Base-by-base conservation (phyloP, 2,113 vertebrate species). In the Stigmatopora argus region DNA sequence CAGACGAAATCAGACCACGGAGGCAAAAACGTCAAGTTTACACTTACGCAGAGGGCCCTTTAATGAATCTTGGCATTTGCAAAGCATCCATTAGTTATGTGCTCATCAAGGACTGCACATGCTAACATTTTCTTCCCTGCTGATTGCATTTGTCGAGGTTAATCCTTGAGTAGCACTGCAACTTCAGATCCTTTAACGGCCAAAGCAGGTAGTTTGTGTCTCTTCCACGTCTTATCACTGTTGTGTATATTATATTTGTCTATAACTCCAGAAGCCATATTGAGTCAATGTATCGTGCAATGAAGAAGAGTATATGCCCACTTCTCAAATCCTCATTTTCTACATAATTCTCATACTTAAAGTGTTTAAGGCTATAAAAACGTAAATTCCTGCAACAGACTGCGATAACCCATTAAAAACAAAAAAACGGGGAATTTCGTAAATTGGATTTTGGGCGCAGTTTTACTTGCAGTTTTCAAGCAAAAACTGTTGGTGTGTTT, bases 231-330 rank as follows among this genome's bases (percentile, higher is more conserved):
- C 19, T 65, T 67, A 48, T 79, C 65, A 10, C 62, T 80, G 65
- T 68, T 78, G 64, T 79, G 72, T 83, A 57, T 83, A 57, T 85
- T 62, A 31, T 31, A 31, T 58, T 73, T 87, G 67, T 84, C 55
- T 82, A 66, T 77, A 75, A 85, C 80, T 45, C 78, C 56, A 84
- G 57, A 91, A 91, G 91, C 91, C 90, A 91, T 91, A 91, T 80
- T 71, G 78, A 78, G 76, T 61, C n/a, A 62, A 76, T 82, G 66
- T 81, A 74, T 14, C 15, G 38, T 41, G 38, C 38, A 41, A 41
- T 41, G 38, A 41, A 41, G 9, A 41, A 41, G 38, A 41, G 38
- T 41, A 7, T 8, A 41, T 41, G 7, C 38, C 38, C 4, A 8
- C 38, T 41, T 41, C 38, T 41, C 38, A 41, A 41, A 41, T 41